Percentiles rank a stretch among this genome's conserved stretches.
Conservation (phyloP, 2,797 vertebrate species). For the Lateolabrax maculatus region DNA sequence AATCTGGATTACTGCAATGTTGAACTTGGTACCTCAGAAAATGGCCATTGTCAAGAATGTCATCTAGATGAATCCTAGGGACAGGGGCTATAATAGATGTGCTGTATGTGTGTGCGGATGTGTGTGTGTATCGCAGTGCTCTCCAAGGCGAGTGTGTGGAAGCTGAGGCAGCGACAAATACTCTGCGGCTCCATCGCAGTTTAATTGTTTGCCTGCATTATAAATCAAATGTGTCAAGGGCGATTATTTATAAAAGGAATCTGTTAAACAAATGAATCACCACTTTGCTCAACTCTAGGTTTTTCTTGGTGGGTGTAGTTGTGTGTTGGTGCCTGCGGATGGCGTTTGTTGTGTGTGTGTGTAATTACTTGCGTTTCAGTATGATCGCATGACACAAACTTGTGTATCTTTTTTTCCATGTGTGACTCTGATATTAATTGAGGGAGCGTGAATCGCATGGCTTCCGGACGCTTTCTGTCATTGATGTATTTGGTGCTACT, state of each 20-base stretch:
- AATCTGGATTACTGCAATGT: slow-evolving; percentile 51
- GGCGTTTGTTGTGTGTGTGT: background rate
- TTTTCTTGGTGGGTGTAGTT: slow-evolving; percentile 22
- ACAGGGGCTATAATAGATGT: slow-evolving; percentile 34
- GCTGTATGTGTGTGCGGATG: slow-evolving; percentile 17
- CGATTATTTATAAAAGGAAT: slow-evolving; percentile 80
- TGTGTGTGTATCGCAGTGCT: slow-evolving; percentile 20
- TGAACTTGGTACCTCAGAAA: slow-evolving; percentile 72
- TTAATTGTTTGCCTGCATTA: slow-evolving; percentile 85
- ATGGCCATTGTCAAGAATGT: slow-evolving; percentile 67
- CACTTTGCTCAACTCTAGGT: slow-evolving; percentile 54
- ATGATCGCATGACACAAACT: slow-evolving; percentile 23
- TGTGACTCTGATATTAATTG: slow-evolving; percentile 58
- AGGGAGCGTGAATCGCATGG: slow-evolving; percentile 38
- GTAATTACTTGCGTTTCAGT: slow-evolving; percentile 34
- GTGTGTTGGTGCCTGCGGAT: slow-evolving; percentile 8
- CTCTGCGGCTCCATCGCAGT: slow-evolving; percentile 65
- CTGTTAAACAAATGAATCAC: slow-evolving; percentile 81
- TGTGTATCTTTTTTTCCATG: background rate
- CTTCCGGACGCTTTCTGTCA: slow-evolving; percentile 40
- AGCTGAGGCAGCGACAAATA: slow-evolving; percentile 73
- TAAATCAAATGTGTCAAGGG: slow-evolving; percentile 84
- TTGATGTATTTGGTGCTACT: slow-evolving; percentile 56
- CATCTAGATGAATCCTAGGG: slow-evolving; percentile 56
- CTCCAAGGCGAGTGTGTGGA: slow-evolving; percentile 56